Evolutionary conservation across 2,888 invertebrate genomes (phyloP).

Genomic region (Stenurella melanura): DNA sequence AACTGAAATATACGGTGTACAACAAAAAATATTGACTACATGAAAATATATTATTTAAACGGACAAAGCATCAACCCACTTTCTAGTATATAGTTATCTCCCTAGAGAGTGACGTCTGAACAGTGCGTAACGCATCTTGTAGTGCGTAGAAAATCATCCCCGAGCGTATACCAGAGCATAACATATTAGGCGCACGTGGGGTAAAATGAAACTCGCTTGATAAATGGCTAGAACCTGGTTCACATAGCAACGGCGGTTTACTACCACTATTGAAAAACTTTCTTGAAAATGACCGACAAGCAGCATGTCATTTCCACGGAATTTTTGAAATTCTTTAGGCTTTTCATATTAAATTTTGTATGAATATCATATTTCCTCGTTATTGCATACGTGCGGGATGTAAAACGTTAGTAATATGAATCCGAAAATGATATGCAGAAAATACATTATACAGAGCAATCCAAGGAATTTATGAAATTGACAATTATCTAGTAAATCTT

Average conservation of each 20-base stretch:
- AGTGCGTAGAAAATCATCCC: constrained; percentile 58
- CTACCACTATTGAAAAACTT: constrained; percentile 39
- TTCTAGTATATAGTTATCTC: constrained; percentile 39
- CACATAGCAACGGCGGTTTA: constrained; percentile 63
- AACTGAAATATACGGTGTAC: constrained; percentile 5
- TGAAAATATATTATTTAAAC: constrained; percentile 23
- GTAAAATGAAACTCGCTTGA: constrained; percentile 67
- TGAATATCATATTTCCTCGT: constrained; percentile 15
- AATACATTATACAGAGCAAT: constrained; percentile 6
- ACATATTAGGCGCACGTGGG: constrained; percentile 67
- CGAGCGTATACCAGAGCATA: constrained; percentile 54
- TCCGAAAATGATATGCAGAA: constrained; percentile 14
- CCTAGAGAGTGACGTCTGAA: constrained; percentile 42
- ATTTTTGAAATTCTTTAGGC: constrained; percentile 40
- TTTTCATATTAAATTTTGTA: constrained; percentile 40
- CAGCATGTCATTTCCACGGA: constrained; percentile 15
- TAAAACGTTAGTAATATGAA: constrained; percentile 28
- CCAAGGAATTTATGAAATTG: background rate
- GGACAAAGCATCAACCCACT: constrained; percentile 28
- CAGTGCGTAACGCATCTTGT: constrained; percentile 57
- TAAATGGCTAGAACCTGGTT: constrained; percentile 66
- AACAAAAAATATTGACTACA: constrained; percentile 10
- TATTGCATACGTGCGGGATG: constrained; percentile 27
- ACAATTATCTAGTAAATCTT: background rate
- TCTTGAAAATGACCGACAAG: constrained; percentile 39